Evolutionary conservation across 2,797 vertebrate species (phyloP).

Genomic region (Oceanodroma leucorhoa): DNA sequence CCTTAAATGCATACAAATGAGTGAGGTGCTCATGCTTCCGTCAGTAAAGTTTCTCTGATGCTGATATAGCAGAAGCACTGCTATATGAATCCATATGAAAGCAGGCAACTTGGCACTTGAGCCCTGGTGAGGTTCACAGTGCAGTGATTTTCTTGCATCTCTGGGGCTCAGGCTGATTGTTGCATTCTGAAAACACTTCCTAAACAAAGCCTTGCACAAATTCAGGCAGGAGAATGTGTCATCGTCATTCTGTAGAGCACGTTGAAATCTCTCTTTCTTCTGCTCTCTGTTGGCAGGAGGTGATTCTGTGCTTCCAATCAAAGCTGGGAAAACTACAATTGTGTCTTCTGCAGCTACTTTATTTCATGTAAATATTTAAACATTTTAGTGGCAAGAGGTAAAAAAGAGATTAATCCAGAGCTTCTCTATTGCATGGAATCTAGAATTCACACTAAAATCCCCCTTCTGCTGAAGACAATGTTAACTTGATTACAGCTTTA

Average conservation of each 20-base stretch:
- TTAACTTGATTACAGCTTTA: neutral
- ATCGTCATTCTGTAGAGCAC: neutral
- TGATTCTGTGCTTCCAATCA: neutral
- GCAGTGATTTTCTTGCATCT: neutral
- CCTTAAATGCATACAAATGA: neutral
- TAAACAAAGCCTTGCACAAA: neutral
- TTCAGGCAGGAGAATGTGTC: neutral
- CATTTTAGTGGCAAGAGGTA: neutral
- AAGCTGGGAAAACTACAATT: neutral
- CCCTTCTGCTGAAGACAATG: neutral
- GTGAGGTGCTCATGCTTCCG: neutral
- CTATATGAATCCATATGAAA: neutral
- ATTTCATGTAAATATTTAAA: neutral
- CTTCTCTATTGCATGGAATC: neutral
- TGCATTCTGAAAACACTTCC: neutral
- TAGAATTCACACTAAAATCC: neutral
- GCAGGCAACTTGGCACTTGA: neutral
- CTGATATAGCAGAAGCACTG: neutral
- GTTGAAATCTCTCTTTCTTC: neutral
- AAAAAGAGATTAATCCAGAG: neutral
- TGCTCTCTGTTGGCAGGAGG: neutral
- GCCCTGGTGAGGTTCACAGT: neutral
- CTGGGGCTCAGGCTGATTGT: neutral
- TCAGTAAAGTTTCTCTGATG: neutral
- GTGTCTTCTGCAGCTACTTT: neutral